A percentile compares a stretch with the other conserved stretches of the same genome.
These are phyloP conservation scores for Lagopus muta DNA, from an alignment of 2,113 vertebrate genomes.

Conservation along the genomic window DNA sequence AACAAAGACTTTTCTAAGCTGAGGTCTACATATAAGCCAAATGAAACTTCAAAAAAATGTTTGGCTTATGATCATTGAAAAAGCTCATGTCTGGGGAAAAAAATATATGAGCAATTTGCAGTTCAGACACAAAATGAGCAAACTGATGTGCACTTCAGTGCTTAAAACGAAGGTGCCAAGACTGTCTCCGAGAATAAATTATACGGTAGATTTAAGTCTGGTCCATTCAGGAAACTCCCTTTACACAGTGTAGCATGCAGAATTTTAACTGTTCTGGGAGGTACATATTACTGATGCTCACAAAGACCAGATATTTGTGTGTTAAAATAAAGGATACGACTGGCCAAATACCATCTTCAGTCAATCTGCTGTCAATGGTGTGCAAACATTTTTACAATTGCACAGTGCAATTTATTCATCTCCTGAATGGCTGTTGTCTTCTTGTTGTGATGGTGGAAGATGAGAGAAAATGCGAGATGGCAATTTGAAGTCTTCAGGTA, in stretches of 20 bases:
- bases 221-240: not conserved
- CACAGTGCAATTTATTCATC: not conserved
- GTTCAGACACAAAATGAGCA: not conserved
- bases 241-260: not conserved
- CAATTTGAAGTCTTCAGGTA: not conserved
- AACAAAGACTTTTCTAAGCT: not conserved
- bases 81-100: not conserved
- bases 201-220: not conserved
- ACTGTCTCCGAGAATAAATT: not conserved
- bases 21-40: not conserved
- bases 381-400: not conserved
- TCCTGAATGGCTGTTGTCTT: not conserved
- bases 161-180: not conserved
- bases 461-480: not conserved
- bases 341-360: not conserved
- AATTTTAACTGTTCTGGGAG: not conserved
- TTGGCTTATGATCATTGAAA: not conserved
- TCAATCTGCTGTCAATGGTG: not conserved
- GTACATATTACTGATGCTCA: not conserved
- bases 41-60: not conserved
- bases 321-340: not conserved
- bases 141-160: not conserved
- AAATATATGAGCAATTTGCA: not conserved
- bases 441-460: not conserved
- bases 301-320: not conserved